Conservation (phyloP, 2,888 invertebrate species). For the Sylvicola fuscatus region DNA sequence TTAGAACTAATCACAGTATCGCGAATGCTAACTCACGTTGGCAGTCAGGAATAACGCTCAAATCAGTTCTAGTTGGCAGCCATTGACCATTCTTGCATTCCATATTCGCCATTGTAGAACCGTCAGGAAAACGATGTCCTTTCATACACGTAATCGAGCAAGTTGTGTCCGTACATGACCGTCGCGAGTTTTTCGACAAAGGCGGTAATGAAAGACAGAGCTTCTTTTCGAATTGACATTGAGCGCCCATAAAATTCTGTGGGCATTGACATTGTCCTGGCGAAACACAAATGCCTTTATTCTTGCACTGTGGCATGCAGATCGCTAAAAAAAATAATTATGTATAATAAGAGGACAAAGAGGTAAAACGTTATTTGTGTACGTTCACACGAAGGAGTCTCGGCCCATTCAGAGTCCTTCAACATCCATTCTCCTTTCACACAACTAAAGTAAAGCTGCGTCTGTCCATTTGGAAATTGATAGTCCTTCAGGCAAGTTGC, state of each 20-base stretch:
- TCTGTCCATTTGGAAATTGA: constrained; percentile 32
- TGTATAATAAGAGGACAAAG: constrained; percentile 1
- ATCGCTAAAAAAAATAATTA: constrained; percentile 30
- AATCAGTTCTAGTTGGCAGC: constrained; percentile 14
- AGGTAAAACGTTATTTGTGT: constrained; percentile 6
- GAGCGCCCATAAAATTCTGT: constrained; percentile 45
- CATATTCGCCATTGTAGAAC: constrained; percentile 42
- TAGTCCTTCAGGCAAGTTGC: constrained; percentile 28
- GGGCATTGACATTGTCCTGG: constrained; percentile 60
- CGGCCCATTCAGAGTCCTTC: constrained; percentile 6
- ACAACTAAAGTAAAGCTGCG: constrained; percentile 27
- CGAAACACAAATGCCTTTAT: constrained; percentile 58
- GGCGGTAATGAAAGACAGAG: constrained; percentile 47
- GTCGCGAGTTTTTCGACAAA: constrained; percentile 40
- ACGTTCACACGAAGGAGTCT: constrained; percentile 43
- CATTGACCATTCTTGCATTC: constrained; percentile 48
- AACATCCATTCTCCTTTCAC: constrained; percentile 27
- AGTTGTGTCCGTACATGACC: constrained; percentile 35
- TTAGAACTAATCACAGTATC: constrained; percentile 5
- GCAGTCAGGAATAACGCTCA: constrained; percentile 1
- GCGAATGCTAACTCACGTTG: neutral
- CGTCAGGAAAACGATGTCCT: constrained; percentile 52
- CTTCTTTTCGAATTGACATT: constrained; percentile 53
- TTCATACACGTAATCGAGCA: constrained; percentile 45
- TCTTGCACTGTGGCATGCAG: constrained; percentile 54